These are phyloP conservation scores for Neuroscelio doddi DNA, from an alignment of 2,888 invertebrate genomes.

Conservation along the genomic window DNA sequence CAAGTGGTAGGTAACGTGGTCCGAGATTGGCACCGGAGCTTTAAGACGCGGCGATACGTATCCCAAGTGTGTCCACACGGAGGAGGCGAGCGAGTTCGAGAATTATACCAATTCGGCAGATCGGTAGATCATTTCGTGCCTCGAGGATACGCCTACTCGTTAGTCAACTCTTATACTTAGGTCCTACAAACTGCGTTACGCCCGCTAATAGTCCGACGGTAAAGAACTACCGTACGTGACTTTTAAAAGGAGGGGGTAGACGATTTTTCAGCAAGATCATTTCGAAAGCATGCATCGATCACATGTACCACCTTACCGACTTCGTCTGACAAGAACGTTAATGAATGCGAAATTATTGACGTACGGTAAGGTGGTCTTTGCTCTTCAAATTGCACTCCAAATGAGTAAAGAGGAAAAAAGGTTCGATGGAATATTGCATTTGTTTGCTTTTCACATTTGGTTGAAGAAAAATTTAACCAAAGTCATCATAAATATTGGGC, in stretches of 20 bases:
- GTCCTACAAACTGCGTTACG: slow-evolving; percentile 67
- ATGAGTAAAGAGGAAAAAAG: too few species aligned
- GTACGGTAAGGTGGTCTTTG: too few species aligned
- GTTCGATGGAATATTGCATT: too few species aligned
- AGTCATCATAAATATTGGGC: too few species aligned
- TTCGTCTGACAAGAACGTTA: too few species aligned
- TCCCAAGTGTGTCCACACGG: slow-evolving; percentile 16
- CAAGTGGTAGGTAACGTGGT: too few species aligned
- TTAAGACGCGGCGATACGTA: too few species aligned
- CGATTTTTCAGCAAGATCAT: slow-evolving; percentile 2
- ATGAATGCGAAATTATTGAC: too few species aligned
- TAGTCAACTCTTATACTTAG: slow-evolving; percentile 67
- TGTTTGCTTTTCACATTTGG: too few species aligned
- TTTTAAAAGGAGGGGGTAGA: neutral
- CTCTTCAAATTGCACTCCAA: too few species aligned
- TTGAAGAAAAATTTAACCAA: too few species aligned
- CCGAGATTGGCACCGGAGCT: slow-evolving; percentile 36
- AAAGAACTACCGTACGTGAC: slow-evolving; percentile 67
- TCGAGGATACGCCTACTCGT: slow-evolving; percentile 70
- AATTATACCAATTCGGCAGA: slow-evolving; percentile 59
- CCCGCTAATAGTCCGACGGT: slow-evolving; percentile 70
- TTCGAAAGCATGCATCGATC: neutral
- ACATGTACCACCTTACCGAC: too few species aligned
- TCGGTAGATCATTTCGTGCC: slow-evolving; percentile 68
- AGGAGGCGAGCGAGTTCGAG: slow-evolving; percentile 43